A percentile compares a stretch with the other conserved stretches of the same genome.
phyloP scores from a whole-genome alignment of 2,797 vertebrate genomes.

The Chaetophractus vellerosus region DNA sequence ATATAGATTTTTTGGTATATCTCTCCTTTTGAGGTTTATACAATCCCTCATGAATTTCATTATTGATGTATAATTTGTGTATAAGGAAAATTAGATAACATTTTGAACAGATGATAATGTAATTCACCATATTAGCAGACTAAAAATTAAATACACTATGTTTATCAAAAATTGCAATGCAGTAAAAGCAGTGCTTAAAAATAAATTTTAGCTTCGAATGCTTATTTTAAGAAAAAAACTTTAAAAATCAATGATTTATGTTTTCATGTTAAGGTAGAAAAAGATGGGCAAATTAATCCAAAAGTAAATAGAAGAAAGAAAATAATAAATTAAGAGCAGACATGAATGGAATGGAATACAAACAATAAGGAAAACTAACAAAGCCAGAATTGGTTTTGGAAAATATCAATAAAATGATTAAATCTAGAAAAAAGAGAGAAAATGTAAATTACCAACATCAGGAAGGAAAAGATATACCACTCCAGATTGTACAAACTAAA shows the following conservation, averaged over 20 bases:
- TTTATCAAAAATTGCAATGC: conserved; percentile 5
- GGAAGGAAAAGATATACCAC: neutral
- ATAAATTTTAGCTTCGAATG: conserved; percentile 1
- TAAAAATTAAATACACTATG: conserved; percentile 46
- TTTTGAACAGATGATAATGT: conserved; percentile 56
- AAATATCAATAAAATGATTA: conserved; percentile 44
- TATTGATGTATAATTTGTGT: conserved; percentile 8
- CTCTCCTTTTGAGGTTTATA: conserved; percentile 25
- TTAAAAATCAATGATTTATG: conserved; percentile 25
- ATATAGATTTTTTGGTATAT: neutral
- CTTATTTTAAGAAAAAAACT: conserved; percentile 14
- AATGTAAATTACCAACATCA: conserved; percentile 44
- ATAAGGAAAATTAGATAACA: neutral
- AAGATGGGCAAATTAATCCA: neutral
- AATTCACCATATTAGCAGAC: neutral
- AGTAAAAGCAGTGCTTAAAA: neutral
- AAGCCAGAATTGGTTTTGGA: conserved; percentile 32
- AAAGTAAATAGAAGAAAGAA: conserved; percentile 19
- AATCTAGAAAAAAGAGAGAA: conserved; percentile 38
- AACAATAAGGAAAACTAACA: conserved; percentile 12
- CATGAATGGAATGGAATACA: neutral
- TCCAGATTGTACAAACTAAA: neutral
- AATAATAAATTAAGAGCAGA: neutral
- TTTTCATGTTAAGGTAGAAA: conserved; percentile 33
- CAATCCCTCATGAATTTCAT: conserved; percentile 42